A percentile compares a stretch with the other conserved stretches of the same genome.
These are phyloP conservation scores for Pristionchus exspectatus DNA, from an alignment of 2,888 invertebrate species.

Conservation along the genomic window DNA sequence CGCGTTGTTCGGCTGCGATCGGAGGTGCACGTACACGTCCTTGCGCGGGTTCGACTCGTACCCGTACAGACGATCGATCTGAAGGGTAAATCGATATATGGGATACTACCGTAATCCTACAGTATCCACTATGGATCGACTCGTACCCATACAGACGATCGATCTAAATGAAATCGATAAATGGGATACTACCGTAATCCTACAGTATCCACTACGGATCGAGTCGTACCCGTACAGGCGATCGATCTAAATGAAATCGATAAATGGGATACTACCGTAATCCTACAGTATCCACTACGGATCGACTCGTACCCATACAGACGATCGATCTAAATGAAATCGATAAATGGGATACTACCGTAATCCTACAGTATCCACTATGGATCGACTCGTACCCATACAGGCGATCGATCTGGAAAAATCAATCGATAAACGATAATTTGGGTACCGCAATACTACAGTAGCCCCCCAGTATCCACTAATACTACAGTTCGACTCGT, in stretches of 20 bases:
- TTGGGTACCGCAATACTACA: no score
- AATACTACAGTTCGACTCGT: no score
- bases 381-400: no score
- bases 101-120: no score
- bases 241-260: conserved; percentile 80
- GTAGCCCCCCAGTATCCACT: no score
- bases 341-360: not conserved
- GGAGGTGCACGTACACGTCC: conserved; percentile 92
- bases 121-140: no score
- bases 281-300: not conserved
- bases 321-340: not conserved
- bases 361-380: not conserved
- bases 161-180: conserved; percentile 77
- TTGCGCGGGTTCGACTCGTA: conserved; percentile 91
- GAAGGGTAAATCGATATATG: conserved; percentile 55
- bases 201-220: no score
- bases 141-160: conserved; percentile 94
- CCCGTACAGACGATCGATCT: conserved; percentile 88
- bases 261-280: not conserved
- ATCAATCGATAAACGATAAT: no score
- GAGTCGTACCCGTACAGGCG: conserved; percentile 94
- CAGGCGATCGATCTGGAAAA: no score
- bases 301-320: no score
- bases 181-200: no score
- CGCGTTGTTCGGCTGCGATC: conserved; percentile 90